These are phyloP conservation scores for Chlorocebus sabaeus DNA, from an alignment of 2,113 vertebrate genomes.

Conservation along the genomic window DNA sequence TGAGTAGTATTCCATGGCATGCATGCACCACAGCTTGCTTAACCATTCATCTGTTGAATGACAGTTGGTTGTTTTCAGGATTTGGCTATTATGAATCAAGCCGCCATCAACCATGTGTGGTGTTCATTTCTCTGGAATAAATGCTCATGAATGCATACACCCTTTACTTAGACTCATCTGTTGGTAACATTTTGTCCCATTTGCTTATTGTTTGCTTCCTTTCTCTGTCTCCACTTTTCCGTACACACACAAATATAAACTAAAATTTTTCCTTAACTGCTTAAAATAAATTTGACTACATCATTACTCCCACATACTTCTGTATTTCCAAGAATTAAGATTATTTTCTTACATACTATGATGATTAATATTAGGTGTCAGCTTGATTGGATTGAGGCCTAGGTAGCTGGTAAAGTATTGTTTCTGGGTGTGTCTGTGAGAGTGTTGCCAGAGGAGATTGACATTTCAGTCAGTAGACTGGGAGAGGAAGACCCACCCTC, in stretches of 20 bases:
- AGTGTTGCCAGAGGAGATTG: too few species aligned
- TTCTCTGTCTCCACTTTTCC: neutral
- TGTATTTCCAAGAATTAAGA: neutral
- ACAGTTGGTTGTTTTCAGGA: neutral
- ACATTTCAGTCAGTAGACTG: too few species aligned
- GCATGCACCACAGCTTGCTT: neutral
- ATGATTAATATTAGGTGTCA: too few species aligned
- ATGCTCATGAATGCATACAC: neutral
- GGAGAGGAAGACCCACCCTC: too few species aligned
- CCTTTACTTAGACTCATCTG: neutral
- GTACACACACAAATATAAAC: neutral
- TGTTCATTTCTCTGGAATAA: neutral
- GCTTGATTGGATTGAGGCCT: too few species aligned
- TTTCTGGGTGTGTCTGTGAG: too few species aligned
- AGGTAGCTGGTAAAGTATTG: too few species aligned
- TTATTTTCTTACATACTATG: neutral
- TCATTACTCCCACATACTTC: neutral
- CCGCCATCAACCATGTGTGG: neutral
- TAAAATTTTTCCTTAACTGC: neutral
- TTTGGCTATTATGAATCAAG: neutral
- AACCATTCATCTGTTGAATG: neutral
- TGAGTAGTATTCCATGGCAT: neutral
- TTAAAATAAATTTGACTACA: neutral
- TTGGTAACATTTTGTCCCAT: neutral
- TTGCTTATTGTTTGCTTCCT: neutral